Evolutionary conservation across 2,888 invertebrate species (phyloP), one percentile per base, ranked within the genome.

Genomic region (Ennomos erosarius): DNA sequence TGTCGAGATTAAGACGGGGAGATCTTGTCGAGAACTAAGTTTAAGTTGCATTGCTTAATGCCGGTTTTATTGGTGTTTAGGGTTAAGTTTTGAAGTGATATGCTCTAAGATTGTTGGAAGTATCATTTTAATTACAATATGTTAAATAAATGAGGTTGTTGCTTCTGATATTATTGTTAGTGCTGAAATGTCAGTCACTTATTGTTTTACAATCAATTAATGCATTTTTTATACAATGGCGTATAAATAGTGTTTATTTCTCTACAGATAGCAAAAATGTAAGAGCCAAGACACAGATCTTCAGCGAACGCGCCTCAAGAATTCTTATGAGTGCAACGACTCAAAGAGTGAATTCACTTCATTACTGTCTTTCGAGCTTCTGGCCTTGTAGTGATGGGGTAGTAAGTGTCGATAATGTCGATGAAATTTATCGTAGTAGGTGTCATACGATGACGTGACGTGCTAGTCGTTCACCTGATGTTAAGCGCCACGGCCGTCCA

Each of bases 291-390:
- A 53, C 59, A 42, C 50, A 55, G 58, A 47, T 65, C 58, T 60
- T 74, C 65, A 10, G 69, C 67, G 64, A 70, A 13, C 65, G 70
- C 74, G 16, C 38, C 12, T 74, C 62, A 58, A 53, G 58, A 53
- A 52, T 46, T 59, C 51, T 53, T 45, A 54, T 69, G 64, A 68
- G 71, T 49, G 77, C 76, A 68, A 71, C 68, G 69, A 73, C 73
- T 87, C 84, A 85, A 87, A 88, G 84, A 81, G 79, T 71, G 75
- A 79, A 82, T 84, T 78, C 83, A 86, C 84, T 86, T 90, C 89
- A 90, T 90, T 90, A 91, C 82, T 82, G 89, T 87, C 88, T 87
- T 88, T 82, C 84, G 71, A 78, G 71, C 74, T 79, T 68, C 76
- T 79, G 70, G 65, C 59, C 59, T 62, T 12, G 33, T 77, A 81